A percentile compares a stretch with the other conserved stretches of the same genome.
These are phyloP conservation scores for Apogon hyalosoma DNA, from an alignment of 2,797 vertebrate genomes.

Conservation along the genomic window DNA sequence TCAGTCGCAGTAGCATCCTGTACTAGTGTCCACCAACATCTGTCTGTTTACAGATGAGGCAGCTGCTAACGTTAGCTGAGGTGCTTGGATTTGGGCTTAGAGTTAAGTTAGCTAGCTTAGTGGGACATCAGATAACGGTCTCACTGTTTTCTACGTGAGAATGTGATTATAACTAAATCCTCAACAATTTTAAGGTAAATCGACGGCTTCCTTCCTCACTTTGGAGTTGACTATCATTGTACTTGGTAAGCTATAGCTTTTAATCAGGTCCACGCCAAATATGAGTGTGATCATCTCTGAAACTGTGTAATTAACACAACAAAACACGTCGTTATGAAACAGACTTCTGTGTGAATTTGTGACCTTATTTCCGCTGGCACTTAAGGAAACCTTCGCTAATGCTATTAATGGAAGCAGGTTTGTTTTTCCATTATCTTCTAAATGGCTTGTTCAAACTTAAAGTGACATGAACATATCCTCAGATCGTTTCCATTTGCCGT, in stretches of 20 bases:
- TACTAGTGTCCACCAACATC: conserved; percentile 66
- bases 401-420: too few species aligned
- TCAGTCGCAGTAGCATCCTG: conserved; percentile 43
- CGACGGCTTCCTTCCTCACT: neutral
- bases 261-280: too few species aligned
- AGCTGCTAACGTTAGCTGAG: conserved; percentile 71
- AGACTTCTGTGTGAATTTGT: too few species aligned
- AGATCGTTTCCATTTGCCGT: too few species aligned
- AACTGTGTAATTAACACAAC: too few species aligned
- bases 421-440: too few species aligned
- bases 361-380: too few species aligned
- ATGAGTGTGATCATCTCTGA: too few species aligned
- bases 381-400: too few species aligned
- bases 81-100: conserved; percentile 14
- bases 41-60: conserved; percentile 67
- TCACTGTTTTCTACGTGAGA: neutral
- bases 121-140: conserved; percentile 1
- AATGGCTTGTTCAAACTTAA: too few species aligned
- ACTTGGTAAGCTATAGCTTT: neutral
- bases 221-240: neutral
- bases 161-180: neutral
- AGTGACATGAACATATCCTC: too few species aligned
- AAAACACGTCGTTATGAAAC: too few species aligned
- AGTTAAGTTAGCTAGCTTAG: conserved; percentile 29
- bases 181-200: neutral